Conservation (phyloP, 1,140 invertebrate species). For the Eueides isabella region DNA sequence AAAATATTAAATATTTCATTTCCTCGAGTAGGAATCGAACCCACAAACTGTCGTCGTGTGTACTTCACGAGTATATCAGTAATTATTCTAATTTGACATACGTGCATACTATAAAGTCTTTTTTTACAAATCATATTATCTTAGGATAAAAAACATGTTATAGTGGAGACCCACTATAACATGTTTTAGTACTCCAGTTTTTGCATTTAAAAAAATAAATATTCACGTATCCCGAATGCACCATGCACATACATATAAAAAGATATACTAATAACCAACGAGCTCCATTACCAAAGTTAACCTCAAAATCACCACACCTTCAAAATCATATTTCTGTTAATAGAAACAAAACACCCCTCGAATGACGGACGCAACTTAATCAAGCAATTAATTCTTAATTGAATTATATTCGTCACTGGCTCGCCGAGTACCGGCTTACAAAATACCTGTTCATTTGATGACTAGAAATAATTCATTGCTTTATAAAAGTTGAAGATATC, state of each 20-base stretch:
- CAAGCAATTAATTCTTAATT: constrained; percentile 79
- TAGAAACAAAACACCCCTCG: constrained; percentile 66
- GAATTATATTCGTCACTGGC: constrained; percentile 76
- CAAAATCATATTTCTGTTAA: constrained; percentile 70
- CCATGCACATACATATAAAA: not conserved
- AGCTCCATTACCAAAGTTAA: constrained; percentile 68
- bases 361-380: constrained; percentile 71
- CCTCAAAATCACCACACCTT: constrained; percentile 62
- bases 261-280: not conserved
- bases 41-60: too few relatives aligned
- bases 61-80: too few relatives aligned
- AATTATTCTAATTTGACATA: too few relatives aligned
- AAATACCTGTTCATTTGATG: constrained; percentile 46
- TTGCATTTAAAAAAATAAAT: too few relatives aligned
- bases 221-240: too few relatives aligned
- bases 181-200: too few relatives aligned
- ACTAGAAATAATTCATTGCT: constrained; percentile 13
- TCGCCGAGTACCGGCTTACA: constrained; percentile 48
- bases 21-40: too few relatives aligned
- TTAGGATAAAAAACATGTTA: too few relatives aligned
- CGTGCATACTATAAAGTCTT: too few relatives aligned
- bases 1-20: too few relatives aligned
- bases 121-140: too few relatives aligned
- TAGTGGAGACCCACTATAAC: too few relatives aligned
- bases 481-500: not conserved